Evolutionary conservation across 2,113 vertebrate genomes (phyloP), one percentile per base, ranked within the genome.

Genomic region (Rhinoderma darwinii): DNA sequence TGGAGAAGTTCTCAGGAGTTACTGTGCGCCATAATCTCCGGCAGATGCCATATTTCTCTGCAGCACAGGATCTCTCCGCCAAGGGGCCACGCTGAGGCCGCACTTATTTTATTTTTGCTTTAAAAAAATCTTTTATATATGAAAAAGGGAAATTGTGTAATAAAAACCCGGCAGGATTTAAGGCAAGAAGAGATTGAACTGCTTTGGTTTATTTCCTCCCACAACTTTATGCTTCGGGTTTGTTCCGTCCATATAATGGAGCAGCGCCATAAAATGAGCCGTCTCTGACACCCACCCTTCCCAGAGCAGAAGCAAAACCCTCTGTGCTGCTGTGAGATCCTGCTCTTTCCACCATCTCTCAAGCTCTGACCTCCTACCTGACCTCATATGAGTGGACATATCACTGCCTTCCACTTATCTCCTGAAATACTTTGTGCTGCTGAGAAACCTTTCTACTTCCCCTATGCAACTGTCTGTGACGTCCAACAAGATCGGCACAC

Each of bases 371-470:
- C 43, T 44, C 43, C 43, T 12, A 44, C 43, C 8, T 10, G 12
- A 44, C 12, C 43, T n/a, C n/a, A n/a, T n/a, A n/a, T n/a, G n/a
- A n/a, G n/a, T n/a, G n/a, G n/a, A n/a, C n/a, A n/a, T n/a, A n/a
- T n/a, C n/a, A n/a, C n/a, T n/a, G n/a, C n/a, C 8, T 44, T 12
- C 43, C 43, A 44, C 5, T 44, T 12, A 7, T 44, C 8, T 44
- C 43, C 56, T 61, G n/a, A 61, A 61, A 61, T 61, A n/a, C 56
- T 61, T 25, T 61, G 56, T n/a, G 56, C 56, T 61, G 56, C 56
- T 61, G 22, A n/a, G 56, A 7, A 2, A 50, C 47, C 12, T 12
- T 50, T 8, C 8, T 12, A 8, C 47, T 50, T 50, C 47, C 12
- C 8, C 12, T 9, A 50, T n/a, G n/a, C n/a, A n/a, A n/a, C n/a